Percentiles rank a stretch among this genome's conserved stretches.
phyloP scores from a whole-genome alignment of 2,113 vertebrate species.

The Lophotis ruficrista region DNA sequence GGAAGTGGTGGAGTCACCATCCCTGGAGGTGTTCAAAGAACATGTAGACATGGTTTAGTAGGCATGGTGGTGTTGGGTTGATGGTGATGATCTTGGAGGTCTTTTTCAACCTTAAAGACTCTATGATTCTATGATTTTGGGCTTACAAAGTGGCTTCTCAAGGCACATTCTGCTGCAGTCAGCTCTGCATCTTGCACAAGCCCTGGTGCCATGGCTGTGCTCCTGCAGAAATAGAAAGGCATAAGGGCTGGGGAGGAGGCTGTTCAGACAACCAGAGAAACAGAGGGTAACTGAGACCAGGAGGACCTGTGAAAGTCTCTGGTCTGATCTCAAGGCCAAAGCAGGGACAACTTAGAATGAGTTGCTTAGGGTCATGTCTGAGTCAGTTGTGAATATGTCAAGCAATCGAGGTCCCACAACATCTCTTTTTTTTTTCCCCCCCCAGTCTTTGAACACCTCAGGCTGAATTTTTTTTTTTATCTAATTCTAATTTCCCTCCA shows the following conservation, averaged over 20 bases:
- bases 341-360: neutral
- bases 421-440: neutral
- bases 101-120: too few relatives aligned
- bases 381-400: neutral
- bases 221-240: neutral
- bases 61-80: too few relatives aligned
- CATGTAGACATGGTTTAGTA: too few relatives aligned
- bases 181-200: neutral
- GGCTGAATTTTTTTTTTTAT: neutral
- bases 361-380: neutral
- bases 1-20: too few relatives aligned
- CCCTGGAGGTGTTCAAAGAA: too few relatives aligned
- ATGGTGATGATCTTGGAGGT: too few relatives aligned
- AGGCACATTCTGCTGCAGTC: neutral
- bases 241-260: neutral
- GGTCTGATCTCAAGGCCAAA: neutral
- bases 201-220: neutral
- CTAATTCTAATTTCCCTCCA: neutral
- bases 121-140: neutral
- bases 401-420: neutral
- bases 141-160: neutral
- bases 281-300: neutral
- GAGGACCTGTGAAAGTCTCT: neutral
- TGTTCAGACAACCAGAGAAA: neutral
- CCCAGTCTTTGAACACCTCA: neutral